Conservation (phyloP, 1,140 invertebrate species). For the Drosophila grimshawi region DNA sequence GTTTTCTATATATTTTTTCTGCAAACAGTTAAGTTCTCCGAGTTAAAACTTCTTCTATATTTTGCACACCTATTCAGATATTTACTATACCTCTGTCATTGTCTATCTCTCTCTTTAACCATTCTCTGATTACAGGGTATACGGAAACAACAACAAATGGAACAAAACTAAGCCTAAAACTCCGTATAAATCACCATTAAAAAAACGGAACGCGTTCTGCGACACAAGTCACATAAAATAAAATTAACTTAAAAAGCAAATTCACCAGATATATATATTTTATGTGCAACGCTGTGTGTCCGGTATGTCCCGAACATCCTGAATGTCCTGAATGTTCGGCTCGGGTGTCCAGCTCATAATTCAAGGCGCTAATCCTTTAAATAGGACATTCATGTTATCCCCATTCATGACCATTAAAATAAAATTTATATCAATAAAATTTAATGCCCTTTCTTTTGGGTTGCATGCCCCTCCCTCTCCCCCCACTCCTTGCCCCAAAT, state of each 20-base stretch:
- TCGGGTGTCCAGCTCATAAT: constrained; percentile 62
- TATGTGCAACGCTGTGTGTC: constrained; percentile 35
- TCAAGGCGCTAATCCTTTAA: constrained; percentile 81
- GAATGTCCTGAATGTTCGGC: constrained; percentile 1
- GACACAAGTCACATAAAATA: constrained; percentile 68
- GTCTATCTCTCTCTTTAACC: constrained; percentile 21
- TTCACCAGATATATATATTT: constrained; percentile 68
- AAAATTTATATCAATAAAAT: constrained; percentile 80
- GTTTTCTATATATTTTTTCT: too few relatives aligned
- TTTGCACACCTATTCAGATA: too few relatives aligned
- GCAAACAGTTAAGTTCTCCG: too few relatives aligned
- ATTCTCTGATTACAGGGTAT: constrained; percentile 31
- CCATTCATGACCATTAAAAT: constrained; percentile 69
- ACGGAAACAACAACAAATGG: too few relatives aligned
- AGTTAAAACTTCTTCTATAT: too few relatives aligned
- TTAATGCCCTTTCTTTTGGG: constrained; percentile 50
- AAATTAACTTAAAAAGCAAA: constrained; percentile 84
- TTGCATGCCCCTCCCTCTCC: neutral
- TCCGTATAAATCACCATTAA: constrained; percentile 78
- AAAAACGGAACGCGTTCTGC: constrained; percentile 67
- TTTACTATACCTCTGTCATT: too few relatives aligned
- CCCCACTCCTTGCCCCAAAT: neutral
- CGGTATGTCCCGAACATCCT: constrained; percentile 10
- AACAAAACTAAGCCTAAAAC: neutral
- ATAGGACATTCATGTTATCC: constrained; percentile 83